These are phyloP conservation scores for Nymphicus hollandicus DNA, from an alignment of 2,113 vertebrate species.

Conservation along the genomic window DNA sequence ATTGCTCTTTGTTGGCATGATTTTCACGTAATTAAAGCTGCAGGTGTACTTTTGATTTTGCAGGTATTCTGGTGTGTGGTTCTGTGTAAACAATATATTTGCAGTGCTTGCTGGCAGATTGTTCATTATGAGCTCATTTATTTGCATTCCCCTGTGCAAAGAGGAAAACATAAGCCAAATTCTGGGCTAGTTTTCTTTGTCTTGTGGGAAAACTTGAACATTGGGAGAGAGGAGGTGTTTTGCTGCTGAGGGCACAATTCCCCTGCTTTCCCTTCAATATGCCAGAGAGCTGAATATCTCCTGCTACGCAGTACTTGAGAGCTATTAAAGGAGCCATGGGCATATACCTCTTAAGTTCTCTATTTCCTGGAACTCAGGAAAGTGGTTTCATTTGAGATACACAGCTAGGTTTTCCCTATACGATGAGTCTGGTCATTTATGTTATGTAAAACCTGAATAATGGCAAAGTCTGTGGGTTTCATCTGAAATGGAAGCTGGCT, in stretches of 20 bases:
- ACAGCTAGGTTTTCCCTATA: not conserved
- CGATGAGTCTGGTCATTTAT: not conserved
- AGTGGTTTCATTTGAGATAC: not conserved
- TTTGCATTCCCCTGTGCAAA: constrained; percentile 30
- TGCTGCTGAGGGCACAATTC: not conserved
- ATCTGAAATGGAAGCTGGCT: not conserved
- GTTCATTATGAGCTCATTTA: constrained; percentile 57
- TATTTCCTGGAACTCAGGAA: not conserved
- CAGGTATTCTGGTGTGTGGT: constrained; percentile 7
- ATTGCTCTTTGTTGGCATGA: not conserved
- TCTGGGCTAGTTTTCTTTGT: not conserved
- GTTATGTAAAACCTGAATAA: not conserved
- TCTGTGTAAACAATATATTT: constrained; percentile 8
- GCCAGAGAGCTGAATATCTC: not conserved
- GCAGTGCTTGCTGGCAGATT: not conserved
- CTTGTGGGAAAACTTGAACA: not conserved
- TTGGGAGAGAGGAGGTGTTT: not conserved
- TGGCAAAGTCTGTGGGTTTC: not conserved
- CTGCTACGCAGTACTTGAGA: not conserved
- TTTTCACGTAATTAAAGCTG: constrained; percentile 43
- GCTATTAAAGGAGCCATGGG: not conserved
- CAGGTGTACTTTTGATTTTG: constrained; percentile 24
- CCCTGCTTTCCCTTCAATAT: not conserved
- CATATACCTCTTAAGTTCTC: not conserved
- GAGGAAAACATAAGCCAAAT: not conserved